Evolutionary conservation across 2,888 invertebrate species (phyloP).

Genomic region (Erpobdella octoculata): DNA sequence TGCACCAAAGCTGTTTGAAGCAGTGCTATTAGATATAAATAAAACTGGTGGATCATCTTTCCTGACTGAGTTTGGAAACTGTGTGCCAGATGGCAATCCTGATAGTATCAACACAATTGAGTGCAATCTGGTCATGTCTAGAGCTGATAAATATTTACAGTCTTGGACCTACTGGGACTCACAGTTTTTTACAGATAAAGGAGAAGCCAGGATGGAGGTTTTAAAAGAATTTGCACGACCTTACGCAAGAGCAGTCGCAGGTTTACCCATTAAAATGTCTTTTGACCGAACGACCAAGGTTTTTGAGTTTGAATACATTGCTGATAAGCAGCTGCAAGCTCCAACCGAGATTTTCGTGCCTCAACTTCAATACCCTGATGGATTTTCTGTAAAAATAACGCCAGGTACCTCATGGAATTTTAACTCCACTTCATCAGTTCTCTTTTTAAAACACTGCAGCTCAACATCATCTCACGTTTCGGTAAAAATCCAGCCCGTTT

Average conservation of each 20-base stretch:
- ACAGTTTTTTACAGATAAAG: conserved; percentile 37
- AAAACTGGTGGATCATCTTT: conserved; percentile 40
- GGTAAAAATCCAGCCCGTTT: too few relatives aligned
- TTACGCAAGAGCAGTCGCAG: conserved; percentile 40
- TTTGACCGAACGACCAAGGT: conserved; percentile 34
- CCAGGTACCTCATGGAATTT: too few relatives aligned
- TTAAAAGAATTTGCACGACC: conserved; percentile 37
- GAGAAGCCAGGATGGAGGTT: conserved; percentile 31
- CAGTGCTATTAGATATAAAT: conserved; percentile 34
- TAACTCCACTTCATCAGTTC: too few relatives aligned
- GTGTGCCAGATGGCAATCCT: conserved; percentile 37
- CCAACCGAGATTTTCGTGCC: conserved; percentile 42
- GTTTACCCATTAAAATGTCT: conserved; percentile 35
- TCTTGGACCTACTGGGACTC: conserved; percentile 46
- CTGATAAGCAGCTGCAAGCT: conserved; percentile 31
- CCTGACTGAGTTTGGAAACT: conserved; percentile 44
- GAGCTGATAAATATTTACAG: conserved; percentile 39
- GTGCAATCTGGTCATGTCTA: conserved; percentile 39
- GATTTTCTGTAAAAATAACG: too few relatives aligned
- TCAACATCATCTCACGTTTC: too few relatives aligned
- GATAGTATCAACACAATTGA: conserved; percentile 37
- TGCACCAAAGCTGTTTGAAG: conserved; percentile 35
- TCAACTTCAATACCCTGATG: conserved; percentile 37
- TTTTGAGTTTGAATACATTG: conserved; percentile 35
- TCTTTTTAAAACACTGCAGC: too few relatives aligned